phyloP scores from a whole-genome alignment of 2,888 invertebrate species.

The Chouioia cunea region DNA sequence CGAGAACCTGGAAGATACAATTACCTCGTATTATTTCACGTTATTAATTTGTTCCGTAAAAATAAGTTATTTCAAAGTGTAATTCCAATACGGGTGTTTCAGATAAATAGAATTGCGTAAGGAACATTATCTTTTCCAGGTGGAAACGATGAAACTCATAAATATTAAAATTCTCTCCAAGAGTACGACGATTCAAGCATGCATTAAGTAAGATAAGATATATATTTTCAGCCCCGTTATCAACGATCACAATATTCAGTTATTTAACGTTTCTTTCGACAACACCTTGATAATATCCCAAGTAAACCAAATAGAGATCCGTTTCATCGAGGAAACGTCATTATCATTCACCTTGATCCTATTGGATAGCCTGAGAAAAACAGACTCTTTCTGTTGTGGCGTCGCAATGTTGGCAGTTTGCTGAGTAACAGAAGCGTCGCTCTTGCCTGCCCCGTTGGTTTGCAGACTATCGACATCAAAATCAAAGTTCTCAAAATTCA shows the following conservation, averaged over 20 bases:
- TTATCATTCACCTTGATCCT: slow-evolving; percentile 83
- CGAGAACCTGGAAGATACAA: slow-evolving; percentile 79
- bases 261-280: not conserved
- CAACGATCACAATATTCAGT: not conserved
- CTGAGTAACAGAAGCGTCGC: slow-evolving; percentile 62
- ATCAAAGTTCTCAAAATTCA: slow-evolving; percentile 64
- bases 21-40: not conserved
- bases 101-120: not conserved
- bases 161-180: not conserved
- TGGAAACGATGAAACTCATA: not conserved
- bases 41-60: not conserved
- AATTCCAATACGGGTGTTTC: too few relatives aligned
- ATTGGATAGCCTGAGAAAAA: slow-evolving; percentile 95
- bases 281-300: too few relatives aligned
- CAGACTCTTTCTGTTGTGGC: slow-evolving; percentile 86
- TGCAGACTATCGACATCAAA: slow-evolving; percentile 61
- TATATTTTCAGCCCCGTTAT: slow-evolving; percentile 6
- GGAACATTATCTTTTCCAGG: not conserved
- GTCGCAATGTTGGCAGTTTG: slow-evolving; percentile 61
- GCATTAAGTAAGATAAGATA: slow-evolving; percentile 7
- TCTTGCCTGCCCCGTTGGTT: slow-evolving; percentile 54
- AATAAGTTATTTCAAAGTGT: not conserved
- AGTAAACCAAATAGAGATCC: too few relatives aligned
- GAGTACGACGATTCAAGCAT: not conserved
- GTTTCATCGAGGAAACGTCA: too few relatives aligned